Conservation (phyloP, 1,140 invertebrate genomes). For the Lasaia peninsularis region DNA sequence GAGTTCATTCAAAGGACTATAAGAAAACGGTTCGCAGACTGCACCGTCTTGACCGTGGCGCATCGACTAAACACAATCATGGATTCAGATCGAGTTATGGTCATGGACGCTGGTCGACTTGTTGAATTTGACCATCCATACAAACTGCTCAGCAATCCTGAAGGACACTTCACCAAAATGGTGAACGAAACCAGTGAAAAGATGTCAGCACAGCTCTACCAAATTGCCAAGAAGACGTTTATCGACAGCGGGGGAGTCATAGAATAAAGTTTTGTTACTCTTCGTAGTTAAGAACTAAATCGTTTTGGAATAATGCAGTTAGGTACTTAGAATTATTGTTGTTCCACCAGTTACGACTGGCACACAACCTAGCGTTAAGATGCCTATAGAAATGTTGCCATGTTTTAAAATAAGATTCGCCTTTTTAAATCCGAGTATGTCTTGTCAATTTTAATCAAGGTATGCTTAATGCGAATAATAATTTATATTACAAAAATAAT, state of each 20-base stretch:
- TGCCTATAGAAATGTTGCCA: conserved; percentile 22
- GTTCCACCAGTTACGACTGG: conserved; percentile 14
- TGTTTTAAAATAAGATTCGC: conserved; percentile 15
- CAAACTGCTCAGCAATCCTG: conserved; percentile 78
- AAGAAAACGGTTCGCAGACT: conserved; percentile 79
- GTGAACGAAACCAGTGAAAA: conserved; percentile 81
- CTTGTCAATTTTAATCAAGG: neutral
- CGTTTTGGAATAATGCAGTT: conserved; percentile 40
- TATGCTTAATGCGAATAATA: too few species aligned
- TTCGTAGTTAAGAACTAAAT: conserved; percentile 27
- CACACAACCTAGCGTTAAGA: conserved; percentile 1
- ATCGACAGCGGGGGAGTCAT: conserved; percentile 54
- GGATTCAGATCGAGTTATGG: conserved; percentile 87
- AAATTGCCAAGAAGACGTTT: conserved; percentile 66
- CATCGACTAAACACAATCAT: conserved; percentile 91
- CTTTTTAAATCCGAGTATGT: neutral
- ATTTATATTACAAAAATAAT: too few species aligned
- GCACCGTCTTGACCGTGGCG: conserved; percentile 88
- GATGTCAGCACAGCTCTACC: conserved; percentile 62
- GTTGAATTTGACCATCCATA: conserved; percentile 81
- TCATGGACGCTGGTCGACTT: conserved; percentile 82
- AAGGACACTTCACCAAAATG: conserved; percentile 83
- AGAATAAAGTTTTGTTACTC: conserved; percentile 39
- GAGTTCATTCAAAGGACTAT: conserved; percentile 81
- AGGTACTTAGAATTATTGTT: conserved; percentile 35